These are phyloP conservation scores for Ochotona princeps DNA, from an alignment of 2,113 vertebrate genomes.

Conservation along the genomic window DNA sequence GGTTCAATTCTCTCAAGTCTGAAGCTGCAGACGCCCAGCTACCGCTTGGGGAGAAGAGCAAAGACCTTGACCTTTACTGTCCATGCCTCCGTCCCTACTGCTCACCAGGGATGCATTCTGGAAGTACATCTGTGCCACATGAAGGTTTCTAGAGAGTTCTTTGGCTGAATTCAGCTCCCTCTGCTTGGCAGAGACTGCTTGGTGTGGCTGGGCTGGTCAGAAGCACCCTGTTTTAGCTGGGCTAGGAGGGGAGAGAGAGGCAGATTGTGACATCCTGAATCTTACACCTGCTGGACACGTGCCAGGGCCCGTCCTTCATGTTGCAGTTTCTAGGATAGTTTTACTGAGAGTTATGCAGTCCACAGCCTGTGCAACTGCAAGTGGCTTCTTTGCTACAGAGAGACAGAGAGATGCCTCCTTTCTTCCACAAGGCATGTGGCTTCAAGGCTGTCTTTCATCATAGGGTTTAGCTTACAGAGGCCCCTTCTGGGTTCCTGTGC, in stretches of 20 bases:
- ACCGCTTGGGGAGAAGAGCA: neutral
- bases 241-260: neutral
- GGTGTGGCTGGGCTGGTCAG: neutral
- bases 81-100: neutral
- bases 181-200: neutral
- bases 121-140: neutral
- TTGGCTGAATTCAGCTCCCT: neutral
- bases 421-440: neutral
- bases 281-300: neutral
- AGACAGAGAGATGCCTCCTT: neutral
- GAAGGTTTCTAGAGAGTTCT: neutral
- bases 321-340: neutral
- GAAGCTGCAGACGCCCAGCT: neutral
- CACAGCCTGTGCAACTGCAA: neutral
- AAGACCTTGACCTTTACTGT: neutral
- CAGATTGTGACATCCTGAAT: neutral
- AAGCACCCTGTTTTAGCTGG: neutral
- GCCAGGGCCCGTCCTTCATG: neutral
- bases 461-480: neutral
- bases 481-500: neutral
- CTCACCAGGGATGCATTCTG: neutral
- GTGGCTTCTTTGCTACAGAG: conserved; percentile 10
- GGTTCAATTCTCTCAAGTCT: conserved; percentile 20
- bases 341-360: neutral
- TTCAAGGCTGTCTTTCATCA: neutral